These are phyloP conservation scores for Malurus elegans DNA, from an alignment of 2,113 vertebrate genomes.

Conservation along the genomic window DNA sequence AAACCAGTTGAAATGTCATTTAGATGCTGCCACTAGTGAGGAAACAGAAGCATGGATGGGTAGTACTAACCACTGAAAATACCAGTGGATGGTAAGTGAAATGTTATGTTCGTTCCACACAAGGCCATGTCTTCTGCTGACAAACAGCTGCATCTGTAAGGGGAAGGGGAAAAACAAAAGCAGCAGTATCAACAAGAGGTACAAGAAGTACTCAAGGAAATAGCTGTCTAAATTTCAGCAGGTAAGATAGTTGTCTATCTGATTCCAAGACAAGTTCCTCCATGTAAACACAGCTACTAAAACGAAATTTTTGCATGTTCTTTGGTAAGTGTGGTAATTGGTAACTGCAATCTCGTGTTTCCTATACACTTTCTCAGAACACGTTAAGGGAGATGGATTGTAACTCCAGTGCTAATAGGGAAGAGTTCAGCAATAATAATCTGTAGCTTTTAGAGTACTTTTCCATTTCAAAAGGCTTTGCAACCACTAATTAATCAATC, in stretches of 20 bases:
- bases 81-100: fast-evolving
- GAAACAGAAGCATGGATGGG: background rate
- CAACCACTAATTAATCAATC: slow-evolving; percentile 13
- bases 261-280: background rate
- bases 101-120: background rate
- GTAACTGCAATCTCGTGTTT: background rate
- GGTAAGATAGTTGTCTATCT: background rate
- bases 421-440: background rate
- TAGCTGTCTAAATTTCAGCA: background rate
- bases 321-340: background rate
- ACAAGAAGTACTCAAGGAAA: background rate
- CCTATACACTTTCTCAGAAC: background rate
- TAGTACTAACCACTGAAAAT: background rate
- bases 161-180: background rate
- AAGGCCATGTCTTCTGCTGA: background rate
- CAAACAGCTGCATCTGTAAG: background rate
- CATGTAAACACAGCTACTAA: background rate
- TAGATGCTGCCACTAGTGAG: background rate
- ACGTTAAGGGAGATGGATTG: background rate
- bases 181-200: background rate
- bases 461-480: background rate
- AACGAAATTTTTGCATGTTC: background rate
- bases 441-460: background rate
- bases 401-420: background rate
- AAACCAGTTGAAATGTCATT: background rate